Conservation (phyloP, 1,140 invertebrate genomes). For the Brachionus angularis region DNA sequence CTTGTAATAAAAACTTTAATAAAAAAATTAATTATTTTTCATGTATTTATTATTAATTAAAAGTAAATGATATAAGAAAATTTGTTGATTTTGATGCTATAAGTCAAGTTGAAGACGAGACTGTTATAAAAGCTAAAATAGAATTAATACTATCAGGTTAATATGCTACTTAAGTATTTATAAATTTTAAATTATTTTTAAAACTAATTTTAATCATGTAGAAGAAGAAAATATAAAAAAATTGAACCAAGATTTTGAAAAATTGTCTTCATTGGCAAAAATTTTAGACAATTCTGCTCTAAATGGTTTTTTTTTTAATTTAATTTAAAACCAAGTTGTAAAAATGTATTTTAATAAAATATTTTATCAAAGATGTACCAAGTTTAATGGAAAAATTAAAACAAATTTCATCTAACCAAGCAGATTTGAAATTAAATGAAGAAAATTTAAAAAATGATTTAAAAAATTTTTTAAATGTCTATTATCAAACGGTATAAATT, state of each 20-base stretch:
- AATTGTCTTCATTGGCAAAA: not conserved
- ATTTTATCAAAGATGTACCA: constrained; percentile 1
- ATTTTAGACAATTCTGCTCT: constrained; percentile 21
- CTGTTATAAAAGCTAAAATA: constrained; percentile 18
- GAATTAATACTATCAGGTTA: constrained; percentile 38
- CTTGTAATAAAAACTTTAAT: not conserved
- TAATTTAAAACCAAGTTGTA: not conserved
- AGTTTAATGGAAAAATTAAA: not conserved
- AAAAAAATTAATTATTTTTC: not conserved
- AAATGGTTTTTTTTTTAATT: constrained; percentile 15
- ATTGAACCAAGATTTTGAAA: constrained; percentile 22
- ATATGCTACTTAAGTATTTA: not conserved
- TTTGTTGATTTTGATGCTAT: constrained; percentile 8
- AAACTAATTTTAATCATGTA: not conserved
- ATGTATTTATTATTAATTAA: not conserved
- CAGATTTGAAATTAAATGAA: constrained; percentile 11
- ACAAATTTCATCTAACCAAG: not conserved
- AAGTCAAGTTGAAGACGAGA: constrained; percentile 15
- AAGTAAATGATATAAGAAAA: constrained; percentile 35
- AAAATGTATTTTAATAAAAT: not conserved
- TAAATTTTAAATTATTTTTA: not conserved
- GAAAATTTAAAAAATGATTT: not conserved
- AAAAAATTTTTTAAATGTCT: constrained; percentile 28
- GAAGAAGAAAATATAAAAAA: constrained; percentile 16
- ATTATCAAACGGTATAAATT: constrained; percentile 32